Conservation (phyloP, 2,888 invertebrate species). For the Caenorhabditis imperialis region DNA sequence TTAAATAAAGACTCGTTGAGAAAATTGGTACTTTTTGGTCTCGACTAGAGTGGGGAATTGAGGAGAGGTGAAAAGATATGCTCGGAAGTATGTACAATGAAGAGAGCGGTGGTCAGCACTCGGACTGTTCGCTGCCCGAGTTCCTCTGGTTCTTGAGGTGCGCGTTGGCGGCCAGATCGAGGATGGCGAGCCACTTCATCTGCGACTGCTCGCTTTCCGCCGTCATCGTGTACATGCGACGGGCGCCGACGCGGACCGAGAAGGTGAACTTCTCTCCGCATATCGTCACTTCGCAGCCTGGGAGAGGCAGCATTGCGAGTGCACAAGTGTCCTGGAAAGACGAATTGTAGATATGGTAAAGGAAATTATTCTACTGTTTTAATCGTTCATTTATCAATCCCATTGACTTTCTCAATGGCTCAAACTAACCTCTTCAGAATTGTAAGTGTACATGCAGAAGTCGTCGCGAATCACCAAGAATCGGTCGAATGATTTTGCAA, state of each 20-base stretch:
- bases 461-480: conserved; percentile 75
- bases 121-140: conserved; percentile 36
- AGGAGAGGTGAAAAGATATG: neutral
- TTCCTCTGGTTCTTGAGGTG: conserved; percentile 56
- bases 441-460: conserved; percentile 77
- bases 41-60: neutral
- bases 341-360: neutral
- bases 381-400: no score
- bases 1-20: neutral
- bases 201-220: conserved; percentile 66
- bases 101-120: conserved; percentile 1
- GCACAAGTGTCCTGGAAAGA: conserved; percentile 73
- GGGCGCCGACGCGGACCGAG: conserved; percentile 69
- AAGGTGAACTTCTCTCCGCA: conserved; percentile 70
- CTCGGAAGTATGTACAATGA: neutral
- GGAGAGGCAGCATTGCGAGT: conserved; percentile 74
- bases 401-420: no score
- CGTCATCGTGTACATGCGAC: conserved; percentile 70
- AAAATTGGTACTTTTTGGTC: neutral
- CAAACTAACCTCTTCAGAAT: conserved; percentile 66
- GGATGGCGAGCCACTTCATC: conserved; percentile 76
- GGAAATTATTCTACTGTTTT: neutral
- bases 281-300: conserved; percentile 73
- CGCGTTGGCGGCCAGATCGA: conserved; percentile 76
- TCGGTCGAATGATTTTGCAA: conserved; percentile 65